Conservation (phyloP, 2,888 invertebrate genomes). For the Oscheius sp. region DNA sequence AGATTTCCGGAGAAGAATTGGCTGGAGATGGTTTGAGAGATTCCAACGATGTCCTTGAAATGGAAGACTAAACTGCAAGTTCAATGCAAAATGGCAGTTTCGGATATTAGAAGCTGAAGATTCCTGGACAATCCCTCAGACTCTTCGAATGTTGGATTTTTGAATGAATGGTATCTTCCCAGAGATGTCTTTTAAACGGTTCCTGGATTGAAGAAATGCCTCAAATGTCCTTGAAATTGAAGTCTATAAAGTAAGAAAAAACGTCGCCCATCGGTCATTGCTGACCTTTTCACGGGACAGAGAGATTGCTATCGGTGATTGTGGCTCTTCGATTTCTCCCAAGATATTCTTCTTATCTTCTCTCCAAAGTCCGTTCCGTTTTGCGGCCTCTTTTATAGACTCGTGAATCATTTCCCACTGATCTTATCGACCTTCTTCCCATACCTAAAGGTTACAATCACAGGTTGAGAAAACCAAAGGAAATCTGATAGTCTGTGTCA, state of each 20-base stretch:
- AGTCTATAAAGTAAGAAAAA: background rate
- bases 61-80: too few species aligned
- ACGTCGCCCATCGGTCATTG: background rate
- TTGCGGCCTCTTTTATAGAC: background rate
- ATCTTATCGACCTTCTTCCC: slow-evolving; percentile 6
- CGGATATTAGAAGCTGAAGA: too few species aligned
- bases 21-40: too few species aligned
- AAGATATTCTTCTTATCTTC: background rate
- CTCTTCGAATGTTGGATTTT: too few species aligned
- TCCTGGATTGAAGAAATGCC: too few species aligned
- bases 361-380: background rate
- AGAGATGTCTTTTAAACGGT: too few species aligned
- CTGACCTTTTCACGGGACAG: background rate
- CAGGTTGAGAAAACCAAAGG: background rate
- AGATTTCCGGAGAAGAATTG: too few species aligned
- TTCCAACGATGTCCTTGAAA: too few species aligned
- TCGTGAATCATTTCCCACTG: slow-evolving; percentile 1
- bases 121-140: too few species aligned
- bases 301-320: slow-evolving; percentile 14
- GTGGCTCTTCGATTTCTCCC: background rate
- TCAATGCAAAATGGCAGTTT: too few species aligned
- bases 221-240: too few species aligned
- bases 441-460: background rate
- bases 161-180: too few species aligned
- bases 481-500: background rate